phyloP scores from a whole-genome alignment of 2,797 vertebrate genomes.

The Pipistrellus pipistrellus region DNA sequence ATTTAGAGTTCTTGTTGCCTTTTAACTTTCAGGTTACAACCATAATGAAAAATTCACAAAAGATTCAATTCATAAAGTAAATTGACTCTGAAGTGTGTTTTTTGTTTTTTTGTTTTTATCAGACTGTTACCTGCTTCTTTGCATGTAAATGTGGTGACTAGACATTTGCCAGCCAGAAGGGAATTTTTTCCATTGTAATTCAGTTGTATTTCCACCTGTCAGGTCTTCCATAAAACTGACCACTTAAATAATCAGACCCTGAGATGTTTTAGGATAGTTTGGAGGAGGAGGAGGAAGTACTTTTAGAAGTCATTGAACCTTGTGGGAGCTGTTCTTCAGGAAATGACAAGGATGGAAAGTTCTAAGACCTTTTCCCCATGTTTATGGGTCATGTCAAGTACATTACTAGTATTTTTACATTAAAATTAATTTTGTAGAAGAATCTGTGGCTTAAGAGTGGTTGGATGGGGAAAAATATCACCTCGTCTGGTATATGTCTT shows the following conservation, averaged over 20 bases:
- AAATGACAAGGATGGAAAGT: no score
- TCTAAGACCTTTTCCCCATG: not conserved
- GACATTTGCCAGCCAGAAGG: not conserved
- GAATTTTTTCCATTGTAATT: not conserved
- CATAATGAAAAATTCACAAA: not conserved
- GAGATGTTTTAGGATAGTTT: not conserved
- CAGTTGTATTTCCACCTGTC: not conserved
- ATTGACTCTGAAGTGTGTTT: not conserved
- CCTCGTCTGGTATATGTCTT: no score
- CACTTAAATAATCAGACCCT: not conserved
- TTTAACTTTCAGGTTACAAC: not conserved
- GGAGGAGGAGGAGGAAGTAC: not conserved
- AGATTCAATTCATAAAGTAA: not conserved
- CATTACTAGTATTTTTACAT: not conserved
- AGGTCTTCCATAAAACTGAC: not conserved
- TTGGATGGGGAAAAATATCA: not conserved
- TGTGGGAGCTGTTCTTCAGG: no score
- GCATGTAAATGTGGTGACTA: not conserved
- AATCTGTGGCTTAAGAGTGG: not conserved
- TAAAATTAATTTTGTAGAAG: not conserved
- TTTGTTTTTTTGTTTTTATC: not conserved
- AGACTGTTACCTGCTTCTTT: not conserved
- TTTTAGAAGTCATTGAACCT: not conserved
- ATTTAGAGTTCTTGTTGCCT: not conserved
- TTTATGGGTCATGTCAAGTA: fast-evolving